phyloP scores from a whole-genome alignment of 92 coral and sea anemone genomes.

The Phenganax subtilis region DNA sequence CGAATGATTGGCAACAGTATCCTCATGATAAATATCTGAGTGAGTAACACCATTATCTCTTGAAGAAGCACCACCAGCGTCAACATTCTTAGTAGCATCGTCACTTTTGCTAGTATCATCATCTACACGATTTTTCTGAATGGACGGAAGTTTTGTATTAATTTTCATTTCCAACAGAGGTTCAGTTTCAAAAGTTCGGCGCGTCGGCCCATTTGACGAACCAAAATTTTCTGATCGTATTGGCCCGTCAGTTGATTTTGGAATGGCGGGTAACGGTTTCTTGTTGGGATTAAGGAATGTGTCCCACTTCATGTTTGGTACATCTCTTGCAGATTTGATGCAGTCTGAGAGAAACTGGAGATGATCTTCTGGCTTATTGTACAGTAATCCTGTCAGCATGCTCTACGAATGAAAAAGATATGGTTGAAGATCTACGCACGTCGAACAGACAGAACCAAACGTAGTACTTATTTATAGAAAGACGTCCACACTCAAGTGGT shows the following conservation, averaged over 20 bases:
- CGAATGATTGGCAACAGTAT: too few relatives aligned
- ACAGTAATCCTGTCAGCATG: slow-evolving; percentile 93
- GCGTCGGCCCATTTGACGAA: slow-evolving; percentile 42
- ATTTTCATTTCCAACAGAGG: slow-evolving; percentile 63
- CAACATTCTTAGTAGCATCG: slow-evolving; percentile 45
- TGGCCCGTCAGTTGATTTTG: slow-evolving; percentile 74
- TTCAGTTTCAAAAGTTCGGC: slow-evolving; percentile 73
- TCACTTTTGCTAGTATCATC: slow-evolving; percentile 47
- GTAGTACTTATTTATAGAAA: neutral
- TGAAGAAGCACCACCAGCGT: too few relatives aligned
- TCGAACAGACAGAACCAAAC: neutral
- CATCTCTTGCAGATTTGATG: slow-evolving; percentile 70
- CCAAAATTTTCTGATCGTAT: slow-evolving; percentile 65
- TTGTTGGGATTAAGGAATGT: slow-evolving; percentile 79
- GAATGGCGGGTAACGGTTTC: slow-evolving; percentile 95
- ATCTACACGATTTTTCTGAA: slow-evolving; percentile 42
- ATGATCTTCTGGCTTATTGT: slow-evolving; percentile 88
- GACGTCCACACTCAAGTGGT: neutral
- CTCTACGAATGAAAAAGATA: slow-evolving; percentile 53
- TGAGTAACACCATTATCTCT: too few relatives aligned
- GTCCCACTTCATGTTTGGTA: slow-evolving; percentile 85
- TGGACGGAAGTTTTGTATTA: slow-evolving; percentile 81
- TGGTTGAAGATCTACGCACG: neutral
- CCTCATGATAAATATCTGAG: too few relatives aligned
- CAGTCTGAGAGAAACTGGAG: slow-evolving; percentile 74